A percentile compares a stretch with the other conserved stretches of the same genome.
Evolutionary conservation across 2,888 invertebrate genomes (phyloP).

Genomic region (Ornithoptera priamus): DNA sequence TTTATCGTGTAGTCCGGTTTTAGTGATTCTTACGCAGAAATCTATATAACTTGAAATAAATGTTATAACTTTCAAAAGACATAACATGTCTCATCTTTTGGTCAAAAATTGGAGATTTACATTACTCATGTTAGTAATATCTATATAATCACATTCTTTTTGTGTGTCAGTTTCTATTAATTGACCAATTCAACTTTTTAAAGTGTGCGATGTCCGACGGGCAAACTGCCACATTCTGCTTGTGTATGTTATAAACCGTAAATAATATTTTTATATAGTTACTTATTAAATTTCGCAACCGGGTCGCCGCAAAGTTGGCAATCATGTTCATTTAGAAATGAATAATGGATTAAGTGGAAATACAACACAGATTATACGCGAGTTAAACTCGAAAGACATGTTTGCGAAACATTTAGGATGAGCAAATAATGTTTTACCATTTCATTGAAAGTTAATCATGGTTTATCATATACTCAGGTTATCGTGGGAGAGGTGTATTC

Average conservation of each 20-base stretch:
- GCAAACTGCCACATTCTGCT: background rate
- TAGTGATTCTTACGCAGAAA: no score
- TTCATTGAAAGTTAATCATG: background rate
- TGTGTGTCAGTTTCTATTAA: no score
- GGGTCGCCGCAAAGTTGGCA: background rate
- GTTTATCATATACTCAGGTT: background rate
- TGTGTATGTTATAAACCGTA: background rate
- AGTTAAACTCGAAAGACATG: background rate
- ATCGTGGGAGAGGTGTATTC: no score
- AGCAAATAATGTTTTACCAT: constrained; percentile 7
- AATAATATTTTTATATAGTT: background rate
- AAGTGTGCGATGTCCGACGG: no score
- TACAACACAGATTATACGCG: constrained; percentile 8
- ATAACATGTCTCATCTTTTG: no score
- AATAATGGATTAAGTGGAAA: constrained; percentile 20
- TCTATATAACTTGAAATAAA: no score
- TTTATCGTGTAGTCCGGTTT: no score
- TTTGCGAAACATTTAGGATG: constrained; percentile 13
- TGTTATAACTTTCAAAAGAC: no score
- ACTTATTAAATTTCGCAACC: constrained; percentile 3
- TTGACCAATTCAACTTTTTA: no score
- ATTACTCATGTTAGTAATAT: no score
- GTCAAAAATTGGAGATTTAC: no score
- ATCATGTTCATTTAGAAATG: constrained; percentile 5
- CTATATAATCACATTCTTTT: no score